These are phyloP conservation scores for Melanostoma scalare DNA, from an alignment of 2,888 invertebrate genomes.

Conservation along the genomic window DNA sequence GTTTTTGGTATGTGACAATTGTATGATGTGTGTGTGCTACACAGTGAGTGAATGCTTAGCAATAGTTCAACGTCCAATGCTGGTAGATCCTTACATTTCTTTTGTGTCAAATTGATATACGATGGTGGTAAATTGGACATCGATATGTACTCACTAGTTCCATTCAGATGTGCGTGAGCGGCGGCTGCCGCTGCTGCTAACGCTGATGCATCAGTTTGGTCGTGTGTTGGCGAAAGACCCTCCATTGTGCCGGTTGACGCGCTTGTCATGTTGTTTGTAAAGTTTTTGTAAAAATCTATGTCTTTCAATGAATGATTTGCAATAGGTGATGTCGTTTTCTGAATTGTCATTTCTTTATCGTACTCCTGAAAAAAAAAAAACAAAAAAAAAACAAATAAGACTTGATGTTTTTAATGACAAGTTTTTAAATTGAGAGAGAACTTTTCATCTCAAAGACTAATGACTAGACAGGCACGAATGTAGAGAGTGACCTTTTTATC, in stretches of 20 bases:
- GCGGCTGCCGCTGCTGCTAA: slow-evolving; percentile 83
- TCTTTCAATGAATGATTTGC: slow-evolving; percentile 77
- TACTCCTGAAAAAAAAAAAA: slow-evolving; percentile 77
- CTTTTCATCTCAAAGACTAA: no score
- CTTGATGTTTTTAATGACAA: no score
- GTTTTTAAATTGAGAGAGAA: no score
- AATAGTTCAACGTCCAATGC: not conserved
- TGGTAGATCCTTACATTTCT: slow-evolving; percentile 16
- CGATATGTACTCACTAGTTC: slow-evolving; percentile 85
- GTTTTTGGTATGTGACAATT: slow-evolving; percentile 5
- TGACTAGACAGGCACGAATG: no score
- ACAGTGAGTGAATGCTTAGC: not conserved
- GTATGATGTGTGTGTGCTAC: not conserved
- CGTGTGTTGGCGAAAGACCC: slow-evolving; percentile 75
- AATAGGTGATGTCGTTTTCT: slow-evolving; percentile 79
- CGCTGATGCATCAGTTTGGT: slow-evolving; percentile 80
- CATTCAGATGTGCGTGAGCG: slow-evolving; percentile 85
- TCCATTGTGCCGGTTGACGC: slow-evolving; percentile 48
- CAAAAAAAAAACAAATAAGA: not conserved
- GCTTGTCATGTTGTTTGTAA: slow-evolving; percentile 78
- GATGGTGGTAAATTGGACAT: slow-evolving; percentile 76
- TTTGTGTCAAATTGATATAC: slow-evolving; percentile 6
- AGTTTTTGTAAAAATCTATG: slow-evolving; percentile 80
- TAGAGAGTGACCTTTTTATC: no score
- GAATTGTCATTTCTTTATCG: slow-evolving; percentile 80